phyloP scores from a whole-genome alignment of 1,140 invertebrate genomes.

The Ceratitis capitata region DNA sequence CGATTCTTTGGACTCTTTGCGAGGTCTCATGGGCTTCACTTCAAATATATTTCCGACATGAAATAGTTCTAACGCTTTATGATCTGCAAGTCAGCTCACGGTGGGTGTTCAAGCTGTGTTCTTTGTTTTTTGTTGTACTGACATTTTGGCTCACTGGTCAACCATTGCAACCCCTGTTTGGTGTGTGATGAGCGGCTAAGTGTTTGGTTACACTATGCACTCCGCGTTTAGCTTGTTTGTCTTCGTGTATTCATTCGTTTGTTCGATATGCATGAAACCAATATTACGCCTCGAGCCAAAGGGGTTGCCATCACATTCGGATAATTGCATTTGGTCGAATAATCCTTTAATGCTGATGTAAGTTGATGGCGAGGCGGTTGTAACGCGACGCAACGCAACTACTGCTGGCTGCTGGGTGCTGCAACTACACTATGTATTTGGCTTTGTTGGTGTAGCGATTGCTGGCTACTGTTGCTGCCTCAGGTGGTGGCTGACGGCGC shows the following conservation, averaged over 20 bases:
- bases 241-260: background rate
- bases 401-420: background rate
- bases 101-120: too few species aligned
- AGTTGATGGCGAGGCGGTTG: slow-evolving; percentile 51
- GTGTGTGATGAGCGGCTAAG: background rate
- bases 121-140: too few species aligned
- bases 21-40: too few species aligned
- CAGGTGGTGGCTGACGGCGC: background rate
- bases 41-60: too few species aligned
- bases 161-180: background rate
- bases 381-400: background rate
- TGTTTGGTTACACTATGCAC: slow-evolving; percentile 6
- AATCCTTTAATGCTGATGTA: slow-evolving; percentile 65
- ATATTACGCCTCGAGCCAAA: slow-evolving; percentile 40
- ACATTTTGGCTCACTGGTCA: background rate
- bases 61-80: too few species aligned
- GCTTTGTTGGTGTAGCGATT: too few species aligned
- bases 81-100: too few species aligned
- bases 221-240: background rate
- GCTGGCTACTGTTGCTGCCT: background rate
- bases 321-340: slow-evolving; percentile 64
- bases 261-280: slow-evolving; percentile 38
- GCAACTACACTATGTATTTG: too few species aligned
- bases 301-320: slow-evolving; percentile 47
- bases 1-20: background rate